Percentiles rank a stretch among this genome's conserved stretches.
phyloP scores from a whole-genome alignment of 1,140 invertebrate genomes.

The Bombus superbus region DNA sequence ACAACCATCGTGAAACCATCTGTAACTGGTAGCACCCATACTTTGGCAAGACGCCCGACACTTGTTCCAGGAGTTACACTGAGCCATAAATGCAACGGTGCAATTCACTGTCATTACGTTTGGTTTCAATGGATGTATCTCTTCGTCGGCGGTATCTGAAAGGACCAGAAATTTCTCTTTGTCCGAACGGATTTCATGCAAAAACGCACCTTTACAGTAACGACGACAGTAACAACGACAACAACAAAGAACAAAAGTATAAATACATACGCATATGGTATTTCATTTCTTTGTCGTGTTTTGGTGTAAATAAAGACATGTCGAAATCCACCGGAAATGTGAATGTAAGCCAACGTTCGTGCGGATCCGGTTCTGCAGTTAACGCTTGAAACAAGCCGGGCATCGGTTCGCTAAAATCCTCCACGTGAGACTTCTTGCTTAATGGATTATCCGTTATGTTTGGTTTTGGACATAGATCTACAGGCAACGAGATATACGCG shows the following conservation, averaged over 20 bases:
- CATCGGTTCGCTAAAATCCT: slow-evolving; percentile 91
- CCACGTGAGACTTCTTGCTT: slow-evolving; percentile 92
- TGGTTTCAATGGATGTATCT: slow-evolving; percentile 83
- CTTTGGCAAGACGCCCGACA: slow-evolving; percentile 91
- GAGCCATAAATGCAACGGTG: slow-evolving; percentile 95
- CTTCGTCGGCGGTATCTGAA: slow-evolving; percentile 86
- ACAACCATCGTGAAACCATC: slow-evolving; percentile 98
- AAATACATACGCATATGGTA: slow-evolving; percentile 87
- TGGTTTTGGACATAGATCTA: slow-evolving; percentile 94
- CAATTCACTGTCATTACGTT: slow-evolving; percentile 91
- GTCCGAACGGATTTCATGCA: neutral
- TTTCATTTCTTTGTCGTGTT: slow-evolving; percentile 87
- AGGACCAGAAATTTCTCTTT: slow-evolving; percentile 18
- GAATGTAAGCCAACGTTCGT: slow-evolving; percentile 90
- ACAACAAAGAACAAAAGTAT: neutral
- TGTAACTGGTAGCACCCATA: slow-evolving; percentile 89
- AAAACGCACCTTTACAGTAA: no score
- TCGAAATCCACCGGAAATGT: slow-evolving; percentile 90
- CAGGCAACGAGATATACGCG: no score
- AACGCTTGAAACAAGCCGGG: slow-evolving; percentile 92
- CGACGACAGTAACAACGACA: no score
- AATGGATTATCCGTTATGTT: slow-evolving; percentile 89
- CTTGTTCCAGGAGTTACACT: slow-evolving; percentile 95
- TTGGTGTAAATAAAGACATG: slow-evolving; percentile 81
- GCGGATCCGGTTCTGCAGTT: slow-evolving; percentile 89